Conservation (phyloP, 2,113 vertebrate species). For the Actenoides lindsayi region DNA sequence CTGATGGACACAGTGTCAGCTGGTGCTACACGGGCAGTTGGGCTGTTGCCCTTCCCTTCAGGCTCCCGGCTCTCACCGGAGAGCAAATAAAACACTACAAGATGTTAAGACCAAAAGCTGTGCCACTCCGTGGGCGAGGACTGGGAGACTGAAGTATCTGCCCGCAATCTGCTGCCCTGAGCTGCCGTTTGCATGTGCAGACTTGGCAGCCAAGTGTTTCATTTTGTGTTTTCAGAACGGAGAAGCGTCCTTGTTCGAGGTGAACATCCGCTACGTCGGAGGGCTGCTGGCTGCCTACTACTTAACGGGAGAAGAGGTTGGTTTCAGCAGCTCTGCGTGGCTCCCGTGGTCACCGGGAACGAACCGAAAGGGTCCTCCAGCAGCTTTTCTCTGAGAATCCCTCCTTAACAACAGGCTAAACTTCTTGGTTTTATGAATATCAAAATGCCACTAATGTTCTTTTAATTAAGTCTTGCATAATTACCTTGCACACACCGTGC, state of each 20-base stretch:
- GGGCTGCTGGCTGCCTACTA: conserved; percentile 91
- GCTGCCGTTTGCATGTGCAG: not conserved
- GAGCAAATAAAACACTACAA: not conserved
- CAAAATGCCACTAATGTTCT: conserved; percentile 12
- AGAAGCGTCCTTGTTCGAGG: conserved; percentile 96
- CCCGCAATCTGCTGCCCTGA: not conserved
- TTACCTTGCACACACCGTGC: conserved; percentile 40
- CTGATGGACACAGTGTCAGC: not conserved
- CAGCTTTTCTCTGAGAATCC: not conserved
- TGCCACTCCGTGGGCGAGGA: not conserved
- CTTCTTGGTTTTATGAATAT: not conserved
- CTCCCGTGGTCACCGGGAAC: not conserved
- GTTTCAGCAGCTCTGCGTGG: conserved; percentile 47
- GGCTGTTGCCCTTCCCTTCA: not conserved
- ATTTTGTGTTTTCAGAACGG: conserved; percentile 82
- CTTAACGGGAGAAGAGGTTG: conserved; percentile 92
- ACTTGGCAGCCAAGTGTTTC: not conserved
- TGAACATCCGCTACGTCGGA: conserved; percentile 97
- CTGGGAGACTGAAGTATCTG: not conserved
- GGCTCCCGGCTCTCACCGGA: not conserved
- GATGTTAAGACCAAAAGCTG: not conserved
- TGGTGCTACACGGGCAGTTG: not conserved
- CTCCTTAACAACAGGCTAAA: not conserved
- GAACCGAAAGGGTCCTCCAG: not conserved
- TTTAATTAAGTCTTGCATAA: conserved; percentile 52